Evolutionary conservation across 2,113 vertebrate species (phyloP).

Genomic region (Tragelaphus buxtoni): DNA sequence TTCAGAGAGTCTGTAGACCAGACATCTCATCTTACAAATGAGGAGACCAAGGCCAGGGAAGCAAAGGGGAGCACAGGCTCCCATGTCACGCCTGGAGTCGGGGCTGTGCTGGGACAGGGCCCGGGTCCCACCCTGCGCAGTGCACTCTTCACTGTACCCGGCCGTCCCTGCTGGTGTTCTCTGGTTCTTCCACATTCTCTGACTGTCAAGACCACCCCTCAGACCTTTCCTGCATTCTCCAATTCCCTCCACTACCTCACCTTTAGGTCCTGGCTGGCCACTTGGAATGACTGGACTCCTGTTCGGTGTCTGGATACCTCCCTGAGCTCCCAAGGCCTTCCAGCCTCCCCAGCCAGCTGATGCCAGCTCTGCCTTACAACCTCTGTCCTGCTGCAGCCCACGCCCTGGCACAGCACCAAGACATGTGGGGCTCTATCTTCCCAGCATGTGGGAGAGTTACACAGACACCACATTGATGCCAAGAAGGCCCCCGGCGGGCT

Average conservation of each 20-base stretch:
- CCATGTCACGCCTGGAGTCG: neutral
- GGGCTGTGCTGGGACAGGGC: neutral
- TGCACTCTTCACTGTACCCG: neutral
- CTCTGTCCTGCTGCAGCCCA: slow-evolving; percentile 69
- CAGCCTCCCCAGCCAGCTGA: neutral
- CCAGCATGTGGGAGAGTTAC: slow-evolving; percentile 54
- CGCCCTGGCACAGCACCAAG: slow-evolving; percentile 41
- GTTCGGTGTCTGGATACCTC: neutral
- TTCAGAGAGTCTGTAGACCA: neutral
- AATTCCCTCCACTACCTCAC: neutral
- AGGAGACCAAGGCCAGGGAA: neutral
- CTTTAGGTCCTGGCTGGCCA: neutral
- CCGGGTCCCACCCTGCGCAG: neutral
- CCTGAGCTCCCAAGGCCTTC: neutral
- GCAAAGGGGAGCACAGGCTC: neutral
- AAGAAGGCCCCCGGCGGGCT: slow-evolving; percentile 51
- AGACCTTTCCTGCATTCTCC: neutral
- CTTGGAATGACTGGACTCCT: neutral
- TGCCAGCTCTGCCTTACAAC: slow-evolving; percentile 50
- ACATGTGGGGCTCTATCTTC: slow-evolving; percentile 47
- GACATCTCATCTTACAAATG: neutral
- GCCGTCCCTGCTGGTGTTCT: neutral
- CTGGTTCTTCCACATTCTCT: neutral
- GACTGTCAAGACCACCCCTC: neutral
- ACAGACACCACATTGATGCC: slow-evolving; percentile 44